Percentiles rank a stretch among this genome's conserved stretches.
phyloP scores from a whole-genome alignment of 2,113 vertebrate species.

The Trematocara macrostoma region DNA sequence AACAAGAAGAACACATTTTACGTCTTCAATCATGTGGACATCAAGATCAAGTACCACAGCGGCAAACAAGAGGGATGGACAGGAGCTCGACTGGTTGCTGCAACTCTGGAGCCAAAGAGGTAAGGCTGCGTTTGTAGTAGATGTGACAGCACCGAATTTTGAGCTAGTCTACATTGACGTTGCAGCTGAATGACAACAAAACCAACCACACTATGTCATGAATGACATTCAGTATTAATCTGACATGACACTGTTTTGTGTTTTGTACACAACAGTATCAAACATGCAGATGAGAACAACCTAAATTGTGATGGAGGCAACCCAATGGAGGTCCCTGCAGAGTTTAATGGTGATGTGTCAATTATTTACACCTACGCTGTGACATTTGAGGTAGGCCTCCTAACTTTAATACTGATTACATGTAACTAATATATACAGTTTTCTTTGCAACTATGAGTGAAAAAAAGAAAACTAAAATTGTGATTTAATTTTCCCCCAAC shows the following conservation, averaged over 20 bases:
- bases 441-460: background rate
- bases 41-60: constrained; percentile 87
- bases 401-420: background rate
- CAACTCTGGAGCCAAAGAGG: constrained; percentile 95
- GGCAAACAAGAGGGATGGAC: constrained; percentile 78
- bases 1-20: constrained; percentile 90
- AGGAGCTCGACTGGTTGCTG: constrained; percentile 87
- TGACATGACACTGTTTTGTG: background rate
- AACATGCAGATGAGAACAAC: constrained; percentile 74
- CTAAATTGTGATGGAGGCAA: constrained; percentile 73
- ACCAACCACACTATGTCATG: background rate
- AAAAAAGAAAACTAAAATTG: background rate
- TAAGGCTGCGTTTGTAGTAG: constrained; percentile 22
- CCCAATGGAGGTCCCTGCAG: constrained; percentile 87
- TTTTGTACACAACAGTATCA: constrained; percentile 74
- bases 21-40: constrained; percentile 96
- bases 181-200: background rate
- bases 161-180: background rate
- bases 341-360: constrained; percentile 73
- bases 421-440: background rate
- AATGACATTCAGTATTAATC: background rate
- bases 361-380: constrained; percentile 89
- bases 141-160: background rate
- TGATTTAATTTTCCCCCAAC: background rate
- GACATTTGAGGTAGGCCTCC: constrained; percentile 75